These are phyloP conservation scores for Prosapia bicincta DNA, from an alignment of 2,888 invertebrate genomes.

Conservation along the genomic window DNA sequence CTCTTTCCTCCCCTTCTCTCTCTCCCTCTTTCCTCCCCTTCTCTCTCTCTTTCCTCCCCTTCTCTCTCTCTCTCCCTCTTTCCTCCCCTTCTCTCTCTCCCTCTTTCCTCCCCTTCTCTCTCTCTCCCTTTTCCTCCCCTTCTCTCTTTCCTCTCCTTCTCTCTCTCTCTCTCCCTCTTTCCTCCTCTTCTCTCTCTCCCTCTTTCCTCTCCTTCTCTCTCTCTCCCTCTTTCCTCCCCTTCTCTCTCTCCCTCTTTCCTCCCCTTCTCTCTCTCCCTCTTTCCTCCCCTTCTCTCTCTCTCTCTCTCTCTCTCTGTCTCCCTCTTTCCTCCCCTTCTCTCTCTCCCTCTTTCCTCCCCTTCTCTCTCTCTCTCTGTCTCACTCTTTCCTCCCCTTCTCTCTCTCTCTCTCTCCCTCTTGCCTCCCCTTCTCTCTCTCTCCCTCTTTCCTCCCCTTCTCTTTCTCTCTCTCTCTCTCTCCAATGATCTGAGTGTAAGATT, in stretches of 20 bases:
- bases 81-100: too few relatives aligned
- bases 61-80: neutral
- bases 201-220: neutral
- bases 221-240: too few relatives aligned
- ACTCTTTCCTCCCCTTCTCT: too few relatives aligned
- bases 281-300: neutral
- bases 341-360: neutral
- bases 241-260: neutral
- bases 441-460: neutral
- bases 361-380: neutral
- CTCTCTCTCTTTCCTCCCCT: neutral
- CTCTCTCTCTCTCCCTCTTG: neutral
- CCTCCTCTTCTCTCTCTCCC: neutral
- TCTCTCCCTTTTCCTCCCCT: too few relatives aligned
- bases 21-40: neutral
- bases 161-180: neutral
- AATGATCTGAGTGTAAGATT: neutral
- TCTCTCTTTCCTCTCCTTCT: too few relatives aligned
- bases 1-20: neutral
- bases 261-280: neutral
- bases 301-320: too few relatives aligned
- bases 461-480: too few relatives aligned
- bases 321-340: slow-evolving; percentile 4
- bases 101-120: neutral
- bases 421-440: neutral